These are phyloP conservation scores for Enteromius anoplus DNA, from an alignment of 2,797 vertebrate genomes.

Conservation along the genomic window DNA sequence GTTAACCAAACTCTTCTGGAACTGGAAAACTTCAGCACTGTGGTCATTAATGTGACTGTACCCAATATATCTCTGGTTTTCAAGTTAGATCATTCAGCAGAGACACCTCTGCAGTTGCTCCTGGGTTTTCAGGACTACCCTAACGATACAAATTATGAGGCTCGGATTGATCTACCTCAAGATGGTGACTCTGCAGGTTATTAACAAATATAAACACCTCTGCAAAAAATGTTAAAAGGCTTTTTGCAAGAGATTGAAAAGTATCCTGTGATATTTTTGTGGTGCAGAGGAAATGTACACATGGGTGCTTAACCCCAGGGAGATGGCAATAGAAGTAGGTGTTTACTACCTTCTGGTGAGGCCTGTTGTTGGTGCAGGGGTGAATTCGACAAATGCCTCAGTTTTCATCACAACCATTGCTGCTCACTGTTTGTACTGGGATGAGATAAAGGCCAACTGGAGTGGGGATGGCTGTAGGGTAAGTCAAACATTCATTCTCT, in stretches of 20 bases:
- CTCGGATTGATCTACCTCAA: slow-evolving; percentile 76
- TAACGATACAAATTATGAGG: slow-evolving; percentile 78
- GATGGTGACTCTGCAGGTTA: slow-evolving; percentile 77
- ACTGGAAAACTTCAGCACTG: slow-evolving; percentile 80
- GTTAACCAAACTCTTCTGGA: slow-evolving; percentile 80
- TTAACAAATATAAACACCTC: background rate
- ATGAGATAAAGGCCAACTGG: slow-evolving; percentile 83
- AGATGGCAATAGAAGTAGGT: slow-evolving; percentile 79
- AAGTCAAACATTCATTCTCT: slow-evolving; percentile 58
- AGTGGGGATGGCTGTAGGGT: slow-evolving; percentile 89
- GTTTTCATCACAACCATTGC: slow-evolving; percentile 84
- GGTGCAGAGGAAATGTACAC: slow-evolving; percentile 68
- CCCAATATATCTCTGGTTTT: slow-evolving; percentile 83
- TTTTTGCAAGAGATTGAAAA: background rate
- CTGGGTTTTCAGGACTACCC: slow-evolving; percentile 84
- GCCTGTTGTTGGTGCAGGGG: slow-evolving; percentile 75
- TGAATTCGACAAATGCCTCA: slow-evolving; percentile 72
- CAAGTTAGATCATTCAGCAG: slow-evolving; percentile 82
- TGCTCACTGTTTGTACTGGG: slow-evolving; percentile 92
- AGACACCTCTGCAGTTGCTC: slow-evolving; percentile 80
- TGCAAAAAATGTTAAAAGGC: background rate
- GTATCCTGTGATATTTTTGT: slow-evolving; percentile 40
- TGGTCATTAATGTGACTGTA: slow-evolving; percentile 84
- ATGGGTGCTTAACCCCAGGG: slow-evolving; percentile 86
- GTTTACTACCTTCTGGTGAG: slow-evolving; percentile 84